Evolutionary conservation across 2,113 vertebrate species (phyloP).

Genomic region (Ochotona princeps): DNA sequence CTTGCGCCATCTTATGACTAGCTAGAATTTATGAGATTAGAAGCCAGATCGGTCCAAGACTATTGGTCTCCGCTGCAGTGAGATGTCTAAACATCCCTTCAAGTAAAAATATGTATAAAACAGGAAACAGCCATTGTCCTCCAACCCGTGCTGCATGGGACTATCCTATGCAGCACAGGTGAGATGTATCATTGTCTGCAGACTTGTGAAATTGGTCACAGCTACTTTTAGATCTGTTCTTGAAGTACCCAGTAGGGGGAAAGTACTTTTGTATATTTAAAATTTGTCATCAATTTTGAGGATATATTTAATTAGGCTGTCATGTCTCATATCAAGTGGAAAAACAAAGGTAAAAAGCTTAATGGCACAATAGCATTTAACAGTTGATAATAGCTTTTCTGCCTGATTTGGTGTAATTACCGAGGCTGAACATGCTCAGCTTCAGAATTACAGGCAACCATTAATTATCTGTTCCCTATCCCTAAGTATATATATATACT

Average conservation of each 20-base stretch:
- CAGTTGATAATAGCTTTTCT: conserved; percentile 85
- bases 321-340: conserved; percentile 80
- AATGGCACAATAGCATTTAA: conserved; percentile 80
- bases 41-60: neutral
- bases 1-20: conserved; percentile 26
- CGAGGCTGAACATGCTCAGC: conserved; percentile 75
- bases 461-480: conserved; percentile 83
- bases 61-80: neutral
- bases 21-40: conserved; percentile 29
- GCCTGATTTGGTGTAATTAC: conserved; percentile 83
- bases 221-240: conserved; percentile 77
- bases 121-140: neutral
- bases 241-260: conserved; percentile 56
- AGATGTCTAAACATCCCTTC: neutral
- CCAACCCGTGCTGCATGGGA: neutral
- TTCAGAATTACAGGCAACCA: conserved; percentile 82
- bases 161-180: neutral
- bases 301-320: conserved; percentile 81
- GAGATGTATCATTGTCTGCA: neutral
- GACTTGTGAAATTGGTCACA: neutral
- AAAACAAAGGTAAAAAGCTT: conserved; percentile 83
- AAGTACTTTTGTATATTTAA: conserved; percentile 74
- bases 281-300: conserved; percentile 78
- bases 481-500: conserved; percentile 73
- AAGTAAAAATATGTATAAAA: conserved; percentile 27